Conservation (phyloP, 2,113 vertebrate genomes). For the Oenanthe oenanthe region DNA sequence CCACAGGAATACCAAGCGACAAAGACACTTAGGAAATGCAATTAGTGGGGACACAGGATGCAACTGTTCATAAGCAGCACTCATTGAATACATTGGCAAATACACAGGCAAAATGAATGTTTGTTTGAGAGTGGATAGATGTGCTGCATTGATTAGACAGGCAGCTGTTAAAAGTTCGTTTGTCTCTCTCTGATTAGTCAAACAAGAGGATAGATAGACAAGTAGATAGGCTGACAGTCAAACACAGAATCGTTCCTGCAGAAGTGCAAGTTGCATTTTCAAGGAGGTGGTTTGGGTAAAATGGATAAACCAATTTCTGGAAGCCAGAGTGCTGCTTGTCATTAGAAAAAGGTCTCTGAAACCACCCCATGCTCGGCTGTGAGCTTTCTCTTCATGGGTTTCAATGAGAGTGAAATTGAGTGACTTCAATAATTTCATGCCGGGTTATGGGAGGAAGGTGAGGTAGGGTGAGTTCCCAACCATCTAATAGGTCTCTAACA, state of each 20-base stretch:
- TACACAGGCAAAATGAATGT: background rate
- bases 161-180: background rate
- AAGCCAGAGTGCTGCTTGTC: background rate
- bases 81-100: background rate
- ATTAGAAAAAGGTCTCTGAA: constrained; percentile 49
- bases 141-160: background rate
- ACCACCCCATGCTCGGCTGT: constrained; percentile 22
- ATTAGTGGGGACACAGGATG: background rate
- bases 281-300: constrained; percentile 23
- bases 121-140: constrained; percentile 11
- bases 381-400: constrained; percentile 62
- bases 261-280: constrained; percentile 19
- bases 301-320: constrained; percentile 68
- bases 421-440: constrained; percentile 73
- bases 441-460: constrained; percentile 57
- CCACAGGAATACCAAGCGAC: background rate
- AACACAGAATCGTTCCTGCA: constrained; percentile 34
- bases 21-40: constrained; percentile 11
- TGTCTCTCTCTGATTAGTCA: constrained; percentile 13
- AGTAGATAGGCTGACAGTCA: constrained; percentile 38
- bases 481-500: constrained; percentile 71
- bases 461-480: constrained; percentile 63
- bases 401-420: constrained; percentile 68
- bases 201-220: background rate
- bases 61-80: background rate